Base-by-base conservation (phyloP, 2,113 vertebrate genomes). In the Amphilophus citrinellus region DNA sequence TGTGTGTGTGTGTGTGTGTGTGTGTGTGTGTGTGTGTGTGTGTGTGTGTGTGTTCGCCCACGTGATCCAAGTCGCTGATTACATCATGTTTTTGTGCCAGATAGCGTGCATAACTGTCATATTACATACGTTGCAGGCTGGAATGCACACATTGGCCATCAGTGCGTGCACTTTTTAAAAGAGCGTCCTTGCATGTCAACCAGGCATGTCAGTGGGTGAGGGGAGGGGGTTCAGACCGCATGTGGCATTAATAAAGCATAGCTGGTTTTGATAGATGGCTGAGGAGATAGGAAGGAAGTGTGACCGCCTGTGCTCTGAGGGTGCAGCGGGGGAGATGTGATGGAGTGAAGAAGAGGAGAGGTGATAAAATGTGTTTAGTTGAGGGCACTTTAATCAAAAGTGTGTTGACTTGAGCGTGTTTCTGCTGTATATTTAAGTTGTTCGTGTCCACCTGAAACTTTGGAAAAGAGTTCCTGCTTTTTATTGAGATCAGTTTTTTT, bases 181-280 rank as follows among this genome's bases (percentile, higher is more conserved):
- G 22, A 62, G 80, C 56, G 35, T 62, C 50, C 66, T 65, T 63
- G 77, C 66, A 65, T 75, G 79, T 78, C 68, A 62, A 27, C 79
- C 57, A 57, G 68, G 61, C 32, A 22, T 59, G 71, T 62, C 60
- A 79, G 8, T 50, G 44, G 50, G 42, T 2, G 42, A 6, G 53
- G 11, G 76, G 68, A 50, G 30, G 59, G 24, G 37, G 20, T 62
- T 56, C 56, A 47, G 39, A 57, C 35, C 5, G 58, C 84, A 68
- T 75, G 65, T 14, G 20, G 56, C 86, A 61, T 87, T 82, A 68
- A 80, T 88, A 84, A 88, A 81, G 62, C 59, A 75, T 79, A 62
- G 61, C 35, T 65, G 47, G 61, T 61, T 78, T 30, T 2, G 47
- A 80, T 60, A 15, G 86, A 88, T 80, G 79, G 85, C 76, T 24